Base-by-base conservation (phyloP, 1,140 invertebrate genomes). In the Drosophila ironensis region DNA sequence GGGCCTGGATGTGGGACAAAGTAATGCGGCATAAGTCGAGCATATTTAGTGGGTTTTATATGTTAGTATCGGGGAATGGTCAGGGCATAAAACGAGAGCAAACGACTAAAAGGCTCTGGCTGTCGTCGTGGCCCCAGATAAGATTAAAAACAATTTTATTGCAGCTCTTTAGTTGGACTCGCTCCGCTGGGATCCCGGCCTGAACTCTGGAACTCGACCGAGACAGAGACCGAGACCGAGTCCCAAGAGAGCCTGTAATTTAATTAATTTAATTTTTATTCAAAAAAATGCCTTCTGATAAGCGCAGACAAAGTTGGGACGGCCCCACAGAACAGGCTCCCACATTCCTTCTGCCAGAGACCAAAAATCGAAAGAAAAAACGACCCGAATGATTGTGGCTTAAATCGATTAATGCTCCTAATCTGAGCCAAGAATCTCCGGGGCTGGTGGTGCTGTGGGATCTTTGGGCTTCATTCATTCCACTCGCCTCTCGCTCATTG, bases 261-360 rank as follows among this genome's bases (percentile, higher is more conserved):
- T 87, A 87, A 87, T 87, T 87, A 81, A 87, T 87, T 87, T 87
- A 78, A 87, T 84, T 87, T 87, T 87, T 87, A 87, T 87, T 87
- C 73, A 87, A 87, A 87, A 75, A 68, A 82, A 86, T 78, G 74
- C 80, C 78, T 74, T 74, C 67, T 84, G 80, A 84, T 84, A 86
- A 86, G 74, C 53, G 40, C 72, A 76, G 78, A 82, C 76, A 74
- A 74, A 47, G 54, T 74, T 54, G 50, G 37, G n/a, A n/a, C n/a
- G 25, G 59, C 61, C 59, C 25, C 37, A 61, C 54, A 38, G 37
- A 24, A 30, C 63, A 60, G 77, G 78, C 77, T 86, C 80, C 80
- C 80, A 78, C 78, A 84, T 86, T 84, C 80, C 80, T 77, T 63
- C 7, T 22, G 30, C 28, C 28, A 27, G 25, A 27, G 4, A 41